Evolutionary conservation across 2,113 vertebrate species (phyloP).

Genomic region (Elephas maximus): DNA sequence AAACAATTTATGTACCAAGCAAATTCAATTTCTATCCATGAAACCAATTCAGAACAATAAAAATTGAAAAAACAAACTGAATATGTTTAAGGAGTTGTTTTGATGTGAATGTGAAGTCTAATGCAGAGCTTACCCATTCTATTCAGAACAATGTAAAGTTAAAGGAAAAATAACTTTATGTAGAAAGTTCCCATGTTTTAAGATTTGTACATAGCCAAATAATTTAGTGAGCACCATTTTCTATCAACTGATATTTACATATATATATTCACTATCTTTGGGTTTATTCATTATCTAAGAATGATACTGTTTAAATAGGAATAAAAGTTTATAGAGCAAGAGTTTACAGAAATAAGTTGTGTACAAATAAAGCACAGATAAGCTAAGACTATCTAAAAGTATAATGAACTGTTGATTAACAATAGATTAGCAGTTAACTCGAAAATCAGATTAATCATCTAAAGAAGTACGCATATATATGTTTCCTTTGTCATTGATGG

Average conservation of each 20-base stretch:
- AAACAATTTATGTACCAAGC: slow-evolving; percentile 35
- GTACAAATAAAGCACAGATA: slow-evolving; percentile 88
- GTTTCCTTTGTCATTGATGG: slow-evolving; percentile 82
- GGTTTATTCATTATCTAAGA: slow-evolving; percentile 46
- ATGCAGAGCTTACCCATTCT: slow-evolving; percentile 39
- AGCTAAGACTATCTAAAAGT: slow-evolving; percentile 87
- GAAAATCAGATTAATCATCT: slow-evolving; percentile 89
- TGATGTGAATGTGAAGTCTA: slow-evolving; percentile 9
- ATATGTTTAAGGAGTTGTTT: slow-evolving; percentile 16
- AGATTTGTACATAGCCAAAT: background rate
- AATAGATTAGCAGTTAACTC: slow-evolving; percentile 88
- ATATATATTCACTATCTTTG: slow-evolving; percentile 58
- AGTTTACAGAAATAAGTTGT: slow-evolving; percentile 87
- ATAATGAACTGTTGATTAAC: slow-evolving; percentile 90
- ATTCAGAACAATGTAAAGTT: slow-evolving; percentile 28
- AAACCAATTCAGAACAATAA: slow-evolving; percentile 57
- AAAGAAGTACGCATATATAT: slow-evolving; percentile 83
- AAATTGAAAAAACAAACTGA: slow-evolving; percentile 59
- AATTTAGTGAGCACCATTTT: background rate
- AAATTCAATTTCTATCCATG: slow-evolving; percentile 44
- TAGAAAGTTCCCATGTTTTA: background rate
- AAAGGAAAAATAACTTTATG: background rate
- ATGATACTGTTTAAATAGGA: slow-evolving; percentile 83
- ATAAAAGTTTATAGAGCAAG: slow-evolving; percentile 82
- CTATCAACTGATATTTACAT: slow-evolving; percentile 45